Percentiles rank a stretch among this genome's conserved stretches.
Evolutionary conservation across 2,113 vertebrate species (phyloP).

Genomic region (Chrysochloris asiatica): DNA sequence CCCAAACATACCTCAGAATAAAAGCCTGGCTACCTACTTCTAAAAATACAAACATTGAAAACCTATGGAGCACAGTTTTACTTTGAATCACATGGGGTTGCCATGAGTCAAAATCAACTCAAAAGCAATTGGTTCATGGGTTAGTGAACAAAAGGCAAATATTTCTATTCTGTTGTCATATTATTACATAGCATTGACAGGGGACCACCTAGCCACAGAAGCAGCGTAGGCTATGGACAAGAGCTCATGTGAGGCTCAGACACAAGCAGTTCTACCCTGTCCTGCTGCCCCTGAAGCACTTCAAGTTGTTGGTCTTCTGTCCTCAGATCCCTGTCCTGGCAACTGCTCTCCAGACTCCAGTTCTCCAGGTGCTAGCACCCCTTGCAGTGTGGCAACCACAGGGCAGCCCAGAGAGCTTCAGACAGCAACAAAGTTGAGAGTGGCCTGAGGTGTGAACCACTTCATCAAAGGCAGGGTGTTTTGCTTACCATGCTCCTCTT

Average conservation of each 20-base stretch:
- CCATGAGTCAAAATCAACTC: background rate
- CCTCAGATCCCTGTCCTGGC: background rate
- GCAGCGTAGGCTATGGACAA: background rate
- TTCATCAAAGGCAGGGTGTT: background rate
- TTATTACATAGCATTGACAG: background rate
- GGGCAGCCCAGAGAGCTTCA: background rate
- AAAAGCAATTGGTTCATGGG: background rate
- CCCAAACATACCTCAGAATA: background rate
- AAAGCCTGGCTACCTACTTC: background rate
- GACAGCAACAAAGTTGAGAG: background rate
- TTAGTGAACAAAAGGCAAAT: background rate
- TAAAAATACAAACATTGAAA: background rate
- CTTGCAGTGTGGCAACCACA: background rate
- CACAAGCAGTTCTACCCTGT: background rate
- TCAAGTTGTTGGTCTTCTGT: background rate
- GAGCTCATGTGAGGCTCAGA: background rate
- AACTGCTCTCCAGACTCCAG: background rate
- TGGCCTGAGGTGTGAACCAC: background rate
- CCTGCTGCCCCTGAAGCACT: background rate
- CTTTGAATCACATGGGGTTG: background rate
- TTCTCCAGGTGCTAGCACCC: background rate
- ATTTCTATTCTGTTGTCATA: background rate
- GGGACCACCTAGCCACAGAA: background rate
- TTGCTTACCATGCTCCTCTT: background rate
- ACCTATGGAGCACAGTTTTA: background rate